Evolutionary conservation across 1,140 invertebrate species (phyloP), one percentile per base, ranked within the genome.

Genomic region (Listronotus oregonensis): DNA sequence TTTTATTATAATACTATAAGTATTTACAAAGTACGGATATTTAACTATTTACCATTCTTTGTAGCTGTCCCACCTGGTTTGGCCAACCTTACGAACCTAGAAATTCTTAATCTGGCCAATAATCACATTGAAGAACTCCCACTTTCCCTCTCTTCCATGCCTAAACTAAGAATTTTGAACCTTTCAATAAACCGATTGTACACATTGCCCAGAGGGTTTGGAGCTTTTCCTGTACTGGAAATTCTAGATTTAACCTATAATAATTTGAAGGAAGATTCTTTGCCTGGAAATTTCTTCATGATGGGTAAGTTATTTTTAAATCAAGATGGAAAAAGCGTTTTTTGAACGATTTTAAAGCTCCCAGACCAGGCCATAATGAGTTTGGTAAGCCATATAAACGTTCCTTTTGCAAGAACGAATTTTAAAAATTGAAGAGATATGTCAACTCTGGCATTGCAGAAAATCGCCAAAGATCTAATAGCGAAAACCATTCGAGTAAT

Each of bases 211-310:
- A 83, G 96, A 76, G 97, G 97, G 1, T 99, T 99, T 84, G 96
- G 97, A 31, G 94, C 95, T 0, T 99, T 98, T 82, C 94, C 96
- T 17, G 89, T 90, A 3, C 81, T 99, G 49, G 97, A 99, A 86
- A 94, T 99, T 27, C 82, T 99, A 66, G 97, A 99, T 81, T 79
- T 99, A 50, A 98, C 97, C 0, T 99, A 99, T 80, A 99, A 99
- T 80, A 99, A 99, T 83, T 82, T 99, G n/a, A 95, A 86, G 77
- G 97, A 99, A 75, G 90, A 91, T 62, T 90, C 88, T 69, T 82
- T 99, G 51, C 95, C 97, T 14, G 95, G 94, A 69, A 99, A 99
- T 76, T 99, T 99, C 81, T 99, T 98, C 77, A 97, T 97, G 88
- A 91, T 99, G 81, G 93, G 94, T 94, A 83, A 80, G 39, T 21